Evolutionary conservation across 2,888 invertebrate species (phyloP).

Genomic region (Onthophagus sagittarius): DNA sequence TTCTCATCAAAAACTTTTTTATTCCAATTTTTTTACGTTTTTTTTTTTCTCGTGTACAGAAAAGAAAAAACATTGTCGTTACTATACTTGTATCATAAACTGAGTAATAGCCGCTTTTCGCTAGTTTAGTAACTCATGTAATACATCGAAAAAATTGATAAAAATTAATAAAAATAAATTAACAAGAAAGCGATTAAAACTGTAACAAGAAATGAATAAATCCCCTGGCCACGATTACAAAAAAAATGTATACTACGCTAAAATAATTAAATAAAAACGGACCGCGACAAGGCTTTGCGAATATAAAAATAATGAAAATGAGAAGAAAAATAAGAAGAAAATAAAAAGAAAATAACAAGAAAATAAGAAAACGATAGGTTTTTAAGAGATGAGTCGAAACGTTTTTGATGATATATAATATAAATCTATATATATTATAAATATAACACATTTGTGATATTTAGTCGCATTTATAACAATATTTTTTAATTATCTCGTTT

Average conservation of each 20-base stretch:
- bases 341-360: background rate
- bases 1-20: background rate
- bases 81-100: background rate
- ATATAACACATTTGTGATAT: constrained; percentile 32
- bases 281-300: background rate
- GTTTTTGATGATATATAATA: constrained; percentile 10
- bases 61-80: background rate
- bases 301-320: background rate
- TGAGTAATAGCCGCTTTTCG: background rate
- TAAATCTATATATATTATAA: constrained; percentile 18
- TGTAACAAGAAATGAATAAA: background rate
- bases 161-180: no score
- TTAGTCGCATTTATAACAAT: constrained; percentile 30
- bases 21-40: background rate
- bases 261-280: background rate
- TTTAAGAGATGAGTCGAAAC: constrained; percentile 13
- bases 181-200: background rate
- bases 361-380: constrained; percentile 5
- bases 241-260: background rate
- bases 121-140: background rate
- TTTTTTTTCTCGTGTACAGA: background rate
- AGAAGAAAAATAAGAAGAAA: background rate
- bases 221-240: background rate
- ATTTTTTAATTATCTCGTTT: constrained; percentile 18
- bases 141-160: background rate